Conservation (phyloP, 2,888 invertebrate species). For the Odontocerum albicorne region DNA sequence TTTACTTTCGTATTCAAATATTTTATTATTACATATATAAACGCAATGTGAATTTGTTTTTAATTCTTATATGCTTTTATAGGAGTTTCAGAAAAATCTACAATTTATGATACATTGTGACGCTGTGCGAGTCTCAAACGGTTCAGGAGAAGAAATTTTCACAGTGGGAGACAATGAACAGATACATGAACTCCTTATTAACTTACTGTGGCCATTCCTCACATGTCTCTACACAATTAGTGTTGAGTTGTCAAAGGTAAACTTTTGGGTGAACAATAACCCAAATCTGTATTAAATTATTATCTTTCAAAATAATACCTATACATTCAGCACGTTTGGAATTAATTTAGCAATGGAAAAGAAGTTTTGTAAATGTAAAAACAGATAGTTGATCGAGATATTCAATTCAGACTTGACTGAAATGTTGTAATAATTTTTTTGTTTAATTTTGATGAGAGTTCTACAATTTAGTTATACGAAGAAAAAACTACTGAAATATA, state of each 20-base stretch:
- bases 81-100: conserved; percentile 53
- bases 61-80: conserved; percentile 33
- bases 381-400: too few species aligned
- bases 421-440: too few species aligned
- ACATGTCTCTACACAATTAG: conserved; percentile 57
- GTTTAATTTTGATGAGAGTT: too few species aligned
- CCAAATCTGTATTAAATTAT: too few species aligned
- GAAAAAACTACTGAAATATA: too few species aligned
- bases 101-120: conserved; percentile 42
- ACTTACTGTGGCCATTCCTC: conserved; percentile 65
- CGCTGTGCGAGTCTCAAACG: conserved; percentile 40
- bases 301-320: too few species aligned
- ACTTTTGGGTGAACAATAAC: too few species aligned
- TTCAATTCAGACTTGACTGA: too few species aligned
- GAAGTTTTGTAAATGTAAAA: too few species aligned
- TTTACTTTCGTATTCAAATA: conserved; percentile 22
- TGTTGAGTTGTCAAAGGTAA: conserved; percentile 53
- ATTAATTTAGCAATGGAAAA: too few species aligned
- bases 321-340: too few species aligned
- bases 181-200: conserved; percentile 58
- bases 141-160: conserved; percentile 40
- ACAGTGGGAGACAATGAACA: conserved; percentile 49
- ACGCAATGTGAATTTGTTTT: conserved; percentile 10
- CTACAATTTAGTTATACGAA: too few species aligned
- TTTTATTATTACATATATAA: not conserved